Conservation (phyloP, 2,113 vertebrate genomes). For the Mirza zaza region DNA sequence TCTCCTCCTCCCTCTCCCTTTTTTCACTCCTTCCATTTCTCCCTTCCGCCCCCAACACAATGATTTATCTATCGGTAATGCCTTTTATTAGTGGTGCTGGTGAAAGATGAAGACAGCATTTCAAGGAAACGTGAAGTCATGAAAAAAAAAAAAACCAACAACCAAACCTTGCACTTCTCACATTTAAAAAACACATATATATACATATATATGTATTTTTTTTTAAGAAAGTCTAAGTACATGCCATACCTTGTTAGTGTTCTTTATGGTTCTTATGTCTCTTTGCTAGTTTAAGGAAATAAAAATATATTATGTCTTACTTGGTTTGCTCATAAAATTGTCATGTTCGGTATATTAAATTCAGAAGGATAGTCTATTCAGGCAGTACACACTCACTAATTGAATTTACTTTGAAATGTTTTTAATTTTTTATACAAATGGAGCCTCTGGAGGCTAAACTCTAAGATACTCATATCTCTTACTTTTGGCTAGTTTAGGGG, state of each 20-base stretch:
- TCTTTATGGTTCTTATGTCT: constrained; percentile 66
- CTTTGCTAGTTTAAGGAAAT: constrained; percentile 70
- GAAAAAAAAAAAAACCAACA: neutral
- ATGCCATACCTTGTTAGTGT: constrained; percentile 63
- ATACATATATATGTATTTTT: neutral
- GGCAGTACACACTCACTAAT: constrained; percentile 73
- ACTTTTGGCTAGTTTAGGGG: constrained; percentile 37
- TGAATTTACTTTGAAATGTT: constrained; percentile 77
- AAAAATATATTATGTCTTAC: constrained; percentile 77
- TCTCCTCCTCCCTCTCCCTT: neutral
- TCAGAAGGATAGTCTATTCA: constrained; percentile 74
- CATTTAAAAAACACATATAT: neutral
- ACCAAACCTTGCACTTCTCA: neutral
- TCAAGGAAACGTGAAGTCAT: constrained; percentile 11
- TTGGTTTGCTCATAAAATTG: constrained; percentile 75
- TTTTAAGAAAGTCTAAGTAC: constrained; percentile 63
- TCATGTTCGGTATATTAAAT: constrained; percentile 73
- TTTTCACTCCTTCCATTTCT: neutral
- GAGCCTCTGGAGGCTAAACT: constrained; percentile 61
- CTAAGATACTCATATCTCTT: constrained; percentile 36
- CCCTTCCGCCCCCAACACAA: too few relatives aligned
- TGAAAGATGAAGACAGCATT: neutral
- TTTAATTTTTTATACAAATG: constrained; percentile 79
- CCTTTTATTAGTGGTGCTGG: neutral
- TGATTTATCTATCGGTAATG: neutral